Conservation (phyloP, 1,140 invertebrate genomes). For the Phortica variegata region DNA sequence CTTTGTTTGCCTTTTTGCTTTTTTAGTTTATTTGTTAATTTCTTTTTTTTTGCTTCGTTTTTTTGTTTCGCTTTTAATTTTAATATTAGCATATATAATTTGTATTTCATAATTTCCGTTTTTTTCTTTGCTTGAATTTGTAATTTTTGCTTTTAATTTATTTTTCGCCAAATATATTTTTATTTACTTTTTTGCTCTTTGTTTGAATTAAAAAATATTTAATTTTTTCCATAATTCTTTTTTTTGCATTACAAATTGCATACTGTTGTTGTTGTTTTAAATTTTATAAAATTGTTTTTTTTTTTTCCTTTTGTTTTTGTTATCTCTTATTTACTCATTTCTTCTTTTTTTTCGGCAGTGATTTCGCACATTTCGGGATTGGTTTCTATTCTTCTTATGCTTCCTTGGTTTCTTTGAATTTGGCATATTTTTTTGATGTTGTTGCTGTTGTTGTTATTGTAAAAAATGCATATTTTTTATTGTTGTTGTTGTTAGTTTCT, state of each 20-base stretch:
- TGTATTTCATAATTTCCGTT: constrained; percentile 17
- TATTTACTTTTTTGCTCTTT: constrained; percentile 5
- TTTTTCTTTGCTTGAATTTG: constrained; percentile 2
- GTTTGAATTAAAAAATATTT: constrained; percentile 4
- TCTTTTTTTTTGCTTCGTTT: background rate
- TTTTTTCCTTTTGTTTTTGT: background rate
- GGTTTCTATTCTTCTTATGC: too few species aligned
- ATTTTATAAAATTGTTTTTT: too few species aligned
- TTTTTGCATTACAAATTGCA: constrained; percentile 7
- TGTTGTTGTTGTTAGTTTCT: too few species aligned
- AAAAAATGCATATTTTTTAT: too few species aligned
- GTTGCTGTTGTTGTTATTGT: too few species aligned
- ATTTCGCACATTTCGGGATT: too few species aligned
- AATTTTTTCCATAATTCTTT: background rate
- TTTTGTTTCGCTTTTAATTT: constrained; percentile 3
- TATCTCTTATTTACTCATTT: constrained; percentile 9
- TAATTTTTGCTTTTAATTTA: constrained; percentile 41
- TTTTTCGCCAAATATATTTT: constrained; percentile 13
- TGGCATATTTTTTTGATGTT: too few species aligned
- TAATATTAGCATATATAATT: constrained; percentile 7
- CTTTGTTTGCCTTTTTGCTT: constrained; percentile 10
- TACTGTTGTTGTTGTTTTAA: constrained; percentile 16
- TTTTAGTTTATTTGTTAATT: constrained; percentile 3
- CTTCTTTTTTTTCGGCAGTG: too few species aligned
- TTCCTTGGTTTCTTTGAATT: too few species aligned